Evolutionary conservation across 2,113 vertebrate genomes (phyloP).

Genomic region (Polypterus bichir): DNA sequence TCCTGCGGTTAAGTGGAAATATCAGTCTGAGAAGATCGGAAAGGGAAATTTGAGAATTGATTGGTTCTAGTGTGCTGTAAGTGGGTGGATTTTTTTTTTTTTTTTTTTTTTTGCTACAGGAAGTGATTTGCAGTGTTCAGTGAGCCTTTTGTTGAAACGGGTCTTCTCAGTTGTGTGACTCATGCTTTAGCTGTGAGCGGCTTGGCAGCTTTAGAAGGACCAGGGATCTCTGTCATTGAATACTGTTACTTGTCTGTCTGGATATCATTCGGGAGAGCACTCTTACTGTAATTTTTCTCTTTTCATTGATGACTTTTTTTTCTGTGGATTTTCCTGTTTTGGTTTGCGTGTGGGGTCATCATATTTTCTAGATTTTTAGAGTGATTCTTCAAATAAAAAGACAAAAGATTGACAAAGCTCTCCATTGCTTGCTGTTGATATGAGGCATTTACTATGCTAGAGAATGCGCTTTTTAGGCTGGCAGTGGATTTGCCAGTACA

Average conservation of each 20-base stretch:
- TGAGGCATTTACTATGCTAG: conserved; percentile 73
- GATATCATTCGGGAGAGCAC: conserved; percentile 35
- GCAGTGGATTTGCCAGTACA: conserved; percentile 71
- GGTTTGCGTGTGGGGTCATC: not conserved
- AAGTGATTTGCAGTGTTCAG: conserved; percentile 98
- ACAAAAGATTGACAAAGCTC: conserved; percentile 29
- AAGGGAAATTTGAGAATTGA: conserved; percentile 79
- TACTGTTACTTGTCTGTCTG: conserved; percentile 51
- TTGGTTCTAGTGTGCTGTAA: conserved; percentile 84
- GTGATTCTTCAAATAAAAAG: conserved; percentile 5
- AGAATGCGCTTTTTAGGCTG: conserved; percentile 59
- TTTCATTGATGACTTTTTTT: conserved; percentile 27
- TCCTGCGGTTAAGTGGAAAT: conserved; percentile 43
- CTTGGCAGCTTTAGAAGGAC: conserved; percentile 69
- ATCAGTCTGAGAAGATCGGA: conserved; percentile 51
- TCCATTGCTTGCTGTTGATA: conserved; percentile 44
- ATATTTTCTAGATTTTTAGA: conserved; percentile 3
- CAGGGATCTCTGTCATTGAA: conserved; percentile 57
- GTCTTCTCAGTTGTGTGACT: conserved; percentile 95
- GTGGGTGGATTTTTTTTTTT: conserved; percentile 65
- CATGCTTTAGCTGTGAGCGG: conserved; percentile 90
- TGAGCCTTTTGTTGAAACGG: conserved; percentile 98
- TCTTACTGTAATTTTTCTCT: conserved; percentile 28
- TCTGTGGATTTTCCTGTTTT: conserved; percentile 39
- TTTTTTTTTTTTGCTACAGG: conserved; percentile 70